Evolutionary conservation across 2,888 invertebrate genomes (phyloP).

Genomic region (Tyria jacobaeae): DNA sequence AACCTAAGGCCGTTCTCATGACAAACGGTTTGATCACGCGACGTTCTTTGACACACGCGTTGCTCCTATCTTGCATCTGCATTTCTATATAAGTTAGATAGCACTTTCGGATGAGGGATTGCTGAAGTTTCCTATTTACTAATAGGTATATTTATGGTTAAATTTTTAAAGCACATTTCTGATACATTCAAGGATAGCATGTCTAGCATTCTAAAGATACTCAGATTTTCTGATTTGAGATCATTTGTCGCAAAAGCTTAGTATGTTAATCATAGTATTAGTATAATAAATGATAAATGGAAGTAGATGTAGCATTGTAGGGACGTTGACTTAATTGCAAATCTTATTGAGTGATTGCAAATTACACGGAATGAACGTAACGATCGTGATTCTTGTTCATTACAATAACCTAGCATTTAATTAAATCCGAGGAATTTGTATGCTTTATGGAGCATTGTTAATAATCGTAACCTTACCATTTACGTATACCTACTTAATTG

Average conservation of each 20-base stretch:
- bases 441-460: conserved; percentile 59
- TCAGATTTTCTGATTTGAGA: neutral
- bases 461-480: conserved; percentile 31
- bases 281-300: neutral
- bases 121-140: too few relatives aligned
- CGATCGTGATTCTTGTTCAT: conserved; percentile 73
- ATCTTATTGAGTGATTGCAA: conserved; percentile 77
- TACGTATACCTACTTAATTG: conserved; percentile 18
- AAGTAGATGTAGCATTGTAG: conserved; percentile 34
- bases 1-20: too few relatives aligned
- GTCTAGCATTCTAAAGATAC: neutral
- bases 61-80: too few relatives aligned
- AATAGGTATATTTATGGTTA: neutral
- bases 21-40: too few relatives aligned
- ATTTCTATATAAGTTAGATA: too few relatives aligned
- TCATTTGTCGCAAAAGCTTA: conserved; percentile 22
- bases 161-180: neutral
- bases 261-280: conserved; percentile 36
- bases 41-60: too few relatives aligned
- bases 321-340: conserved; percentile 75
- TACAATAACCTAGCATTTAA: conserved; percentile 80
- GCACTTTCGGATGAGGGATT: too few relatives aligned
- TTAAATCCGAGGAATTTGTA: conserved; percentile 62
- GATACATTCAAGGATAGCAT: neutral
- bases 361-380: conserved; percentile 73